Base-by-base conservation (phyloP, 2,888 invertebrate genomes). In the Polydrusus tereticollis region DNA sequence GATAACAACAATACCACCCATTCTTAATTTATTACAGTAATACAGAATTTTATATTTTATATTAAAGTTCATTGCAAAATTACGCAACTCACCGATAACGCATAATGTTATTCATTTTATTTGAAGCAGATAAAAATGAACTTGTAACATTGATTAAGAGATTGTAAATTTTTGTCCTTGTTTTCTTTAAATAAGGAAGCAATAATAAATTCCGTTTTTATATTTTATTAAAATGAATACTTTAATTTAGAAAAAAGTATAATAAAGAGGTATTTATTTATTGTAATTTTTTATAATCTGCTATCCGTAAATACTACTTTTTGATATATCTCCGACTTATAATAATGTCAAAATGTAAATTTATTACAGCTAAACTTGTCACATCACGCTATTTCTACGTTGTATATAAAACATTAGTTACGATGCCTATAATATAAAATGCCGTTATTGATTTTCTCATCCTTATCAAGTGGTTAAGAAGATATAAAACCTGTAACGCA, bases 41-140 rank as follows among this genome's bases (percentile, higher is more conserved):
- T 16, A 16, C 41, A 41, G 41, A n/a, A 29, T 29, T 12, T 36
- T 16, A 41, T 36, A 36, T n/a, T n/a, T 36, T 36, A 47, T 47
- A 45, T 14, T 26, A n/a, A 3, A 29, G 52, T 55, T 55, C 52
- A 55, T 29, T 55, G 52, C 29, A 55, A 55, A 55, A 55, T 52
- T 55, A 55, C 52, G 29, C 29, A 29, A 55, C n/a, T 29, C 4
- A 8, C 52, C 7, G 52, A 55, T 55, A 55, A 55, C 52, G 52
- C 52, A 55, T 55, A 55, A 55, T 29, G 18, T 14, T 26, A 21
- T 16, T 43, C 21, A 21, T 36, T 45, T 45, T 45, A 45, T 21
- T 26, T 29, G 10, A 21, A 55, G 52, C 4, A 29, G 52, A 55
- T 29, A 55, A 55, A 55, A 55, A 55, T 55, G 52, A 55, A 55